Conservation (phyloP, 2,113 vertebrate genomes). For the Vombatus ursinus region DNA sequence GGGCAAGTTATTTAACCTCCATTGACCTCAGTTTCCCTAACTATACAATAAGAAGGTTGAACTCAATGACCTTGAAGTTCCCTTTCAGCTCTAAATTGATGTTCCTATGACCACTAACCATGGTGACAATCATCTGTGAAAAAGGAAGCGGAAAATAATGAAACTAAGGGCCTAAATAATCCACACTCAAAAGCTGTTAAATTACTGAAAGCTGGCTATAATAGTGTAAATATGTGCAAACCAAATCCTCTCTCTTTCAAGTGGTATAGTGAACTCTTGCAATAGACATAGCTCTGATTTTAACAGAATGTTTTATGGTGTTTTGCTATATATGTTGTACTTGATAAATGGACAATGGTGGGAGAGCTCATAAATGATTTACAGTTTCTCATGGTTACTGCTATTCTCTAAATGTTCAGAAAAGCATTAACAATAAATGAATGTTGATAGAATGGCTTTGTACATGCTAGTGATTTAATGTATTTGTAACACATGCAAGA, state of each 20-base stretch:
- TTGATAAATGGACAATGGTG: conserved; percentile 47
- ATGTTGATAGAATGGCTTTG: conserved; percentile 60
- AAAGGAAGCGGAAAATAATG: background rate
- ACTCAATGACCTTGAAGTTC: background rate
- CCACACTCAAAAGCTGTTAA: background rate
- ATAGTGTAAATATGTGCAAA: background rate
- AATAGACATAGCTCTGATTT: background rate
- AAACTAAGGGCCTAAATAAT: background rate
- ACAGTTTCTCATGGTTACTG: conserved; percentile 39
- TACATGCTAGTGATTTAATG: conserved; percentile 68
- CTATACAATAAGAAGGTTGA: background rate
- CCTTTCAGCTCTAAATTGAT: background rate
- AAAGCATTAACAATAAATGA: conserved; percentile 72
- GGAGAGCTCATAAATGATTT: conserved; percentile 55
- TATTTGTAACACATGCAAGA: conserved; percentile 64
- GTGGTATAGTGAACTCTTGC: background rate
- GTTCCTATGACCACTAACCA: background rate
- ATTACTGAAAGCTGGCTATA: no score
- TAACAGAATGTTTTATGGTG: background rate
- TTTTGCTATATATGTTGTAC: background rate
- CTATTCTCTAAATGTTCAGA: conserved; percentile 38
- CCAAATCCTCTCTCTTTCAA: background rate
- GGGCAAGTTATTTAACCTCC: background rate
- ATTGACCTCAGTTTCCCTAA: background rate
- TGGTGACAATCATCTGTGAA: background rate